phyloP scores from a whole-genome alignment of 2,113 vertebrate species.

The Panurus biarmicus region DNA sequence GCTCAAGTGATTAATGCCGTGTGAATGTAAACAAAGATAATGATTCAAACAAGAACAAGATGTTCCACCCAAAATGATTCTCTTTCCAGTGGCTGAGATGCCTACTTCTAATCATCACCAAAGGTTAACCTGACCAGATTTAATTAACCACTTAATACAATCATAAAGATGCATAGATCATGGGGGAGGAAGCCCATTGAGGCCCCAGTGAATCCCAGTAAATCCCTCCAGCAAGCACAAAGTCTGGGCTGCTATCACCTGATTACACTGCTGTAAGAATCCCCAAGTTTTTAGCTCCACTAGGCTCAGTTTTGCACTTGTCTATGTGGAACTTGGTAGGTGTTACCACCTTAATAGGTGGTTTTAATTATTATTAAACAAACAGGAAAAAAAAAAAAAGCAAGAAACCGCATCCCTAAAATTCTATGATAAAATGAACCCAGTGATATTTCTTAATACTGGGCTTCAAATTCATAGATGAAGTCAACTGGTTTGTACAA shows the following conservation, averaged over 20 bases:
- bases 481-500: background rate
- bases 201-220: background rate
- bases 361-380: background rate
- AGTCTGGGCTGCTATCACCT: constrained; percentile 8
- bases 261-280: background rate
- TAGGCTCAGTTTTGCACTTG: background rate
- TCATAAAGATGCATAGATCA: background rate
- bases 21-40: constrained; percentile 55
- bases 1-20: constrained; percentile 15
- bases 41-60: constrained; percentile 37
- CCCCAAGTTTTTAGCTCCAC: background rate
- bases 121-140: constrained; percentile 45
- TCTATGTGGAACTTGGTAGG: background rate
- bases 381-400: background rate
- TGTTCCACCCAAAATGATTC: constrained; percentile 24
- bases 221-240: constrained; percentile 18
- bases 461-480: background rate
- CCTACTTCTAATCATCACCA: background rate
- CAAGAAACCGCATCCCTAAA: background rate
- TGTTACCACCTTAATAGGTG: too few species aligned
- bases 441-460: background rate
- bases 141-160: constrained; percentile 16
- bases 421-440: background rate
- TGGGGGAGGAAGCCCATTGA: background rate
- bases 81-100: background rate